Evolutionary conservation across 2,888 invertebrate genomes (phyloP), one percentile per base, ranked within the genome.

Genomic region (Troides oblongomaculatus): DNA sequence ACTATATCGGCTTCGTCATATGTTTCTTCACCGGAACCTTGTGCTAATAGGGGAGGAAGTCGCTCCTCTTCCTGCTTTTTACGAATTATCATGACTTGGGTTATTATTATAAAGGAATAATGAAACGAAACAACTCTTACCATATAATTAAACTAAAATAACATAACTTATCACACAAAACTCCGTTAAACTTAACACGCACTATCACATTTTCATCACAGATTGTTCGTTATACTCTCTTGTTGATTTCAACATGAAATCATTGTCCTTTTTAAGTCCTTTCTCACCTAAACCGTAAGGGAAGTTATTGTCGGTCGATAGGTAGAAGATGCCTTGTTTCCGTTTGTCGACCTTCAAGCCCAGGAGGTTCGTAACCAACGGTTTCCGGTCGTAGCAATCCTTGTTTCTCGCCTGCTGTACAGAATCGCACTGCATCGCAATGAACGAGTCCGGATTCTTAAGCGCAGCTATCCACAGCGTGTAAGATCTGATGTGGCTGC

Each of bases 231-330:
- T 78, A 7, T 74, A 30, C 18, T 21, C 69, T n/a, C 66, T 74
- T 7, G 56, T 8, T 0, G 36, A 57, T 1, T 70, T 73, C 17
- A 71, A 8, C 8, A 70, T 60, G 61, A 79, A 82, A 68, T 88
- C 85, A 56, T 83, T 75, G 14, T 87, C 83, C 50, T 73, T 83
- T 53, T 79, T 78, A 61, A 89, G 61, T 0, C 90, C 90, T n/a
- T 84, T 84, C 21, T 81, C 74, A 0, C 86, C 89, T 66, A 90
- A 75, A 73, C 75, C 85, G 72, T 84, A 90, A 0, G 90, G 90
- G 50, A 76, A 87, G 58, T 74, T 76, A 66, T 84, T 80, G 6
- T 73, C 71, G 0, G 82, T 81, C 0, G 78, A 70, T 8, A 85
- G 68, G 63, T 79, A 82, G 68, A 77, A 84, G 56, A 84, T 79